Base-by-base conservation (phyloP, 2,797 vertebrate species). In the Neoniphon sammara region DNA sequence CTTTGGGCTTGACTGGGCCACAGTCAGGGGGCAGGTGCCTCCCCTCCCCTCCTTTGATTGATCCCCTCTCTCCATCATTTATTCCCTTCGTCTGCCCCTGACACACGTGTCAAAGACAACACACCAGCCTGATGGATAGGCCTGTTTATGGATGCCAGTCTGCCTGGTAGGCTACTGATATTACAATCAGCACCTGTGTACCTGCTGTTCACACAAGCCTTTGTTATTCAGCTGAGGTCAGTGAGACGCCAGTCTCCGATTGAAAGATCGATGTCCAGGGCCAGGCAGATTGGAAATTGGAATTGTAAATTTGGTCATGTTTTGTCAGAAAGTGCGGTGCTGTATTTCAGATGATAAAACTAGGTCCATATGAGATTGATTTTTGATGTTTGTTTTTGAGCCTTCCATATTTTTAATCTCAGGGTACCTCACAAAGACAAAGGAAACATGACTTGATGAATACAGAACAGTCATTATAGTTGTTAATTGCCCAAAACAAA, bases 131-230 rank as follows among this genome's bases (percentile, higher is more conserved):
- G 94, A 94, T 94, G 93, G 92, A 94, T 94, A 90, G 89, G 91
- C 86, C 90, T 92, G 91, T 89, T 93, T 92, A 92, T 90, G 85
- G 90, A 93, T 94, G 91, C 92, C 93, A 92, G 91, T 90, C 87
- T 84, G 91, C 91, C 92, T 91, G 89, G 88, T 92, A 87, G 91
- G 87, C 89, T 88, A 90, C 92, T 93, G 94, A 92, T 93, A 93
- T 91, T 92, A 92, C 91, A 93, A 90, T 93, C 91, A 84, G 88
- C 92, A 92, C 91, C 92, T 93, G 91, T 93, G 91, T 93, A 92
- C 91, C 91, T 91, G 90, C 91, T 91, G 91, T 88, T 92, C 86
- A 73, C 82, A 81, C 80, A 73, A 82, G 80, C 86, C 81, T 85
- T 82, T 68, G 83, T 85, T 87, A 86, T 91, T 88, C 89, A 85